Evolutionary conservation across 2,113 vertebrate species (phyloP).

Genomic region (Phasianus colchicus): DNA sequence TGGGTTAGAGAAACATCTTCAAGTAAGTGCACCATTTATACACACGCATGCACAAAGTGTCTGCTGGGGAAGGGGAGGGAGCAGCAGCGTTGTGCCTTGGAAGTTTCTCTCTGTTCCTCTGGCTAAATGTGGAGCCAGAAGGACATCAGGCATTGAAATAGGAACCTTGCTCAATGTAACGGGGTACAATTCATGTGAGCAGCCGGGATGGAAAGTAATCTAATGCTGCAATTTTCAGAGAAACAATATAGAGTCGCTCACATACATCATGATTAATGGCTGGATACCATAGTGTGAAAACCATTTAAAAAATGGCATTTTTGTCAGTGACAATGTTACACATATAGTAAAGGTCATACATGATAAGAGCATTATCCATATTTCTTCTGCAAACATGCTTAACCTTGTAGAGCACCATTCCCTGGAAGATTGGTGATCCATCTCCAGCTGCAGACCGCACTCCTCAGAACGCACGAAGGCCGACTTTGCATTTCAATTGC

Average conservation of each 20-base stretch:
- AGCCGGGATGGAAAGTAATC: conserved; percentile 11
- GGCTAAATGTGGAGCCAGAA: conserved; percentile 13
- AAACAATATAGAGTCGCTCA: conserved; percentile 54
- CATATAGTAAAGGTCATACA: conserved; percentile 69
- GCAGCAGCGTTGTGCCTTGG: background rate
- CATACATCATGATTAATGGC: conserved; percentile 70
- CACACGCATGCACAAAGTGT: conserved; percentile 47
- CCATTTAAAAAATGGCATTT: conserved; percentile 73
- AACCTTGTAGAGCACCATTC: conserved; percentile 70
- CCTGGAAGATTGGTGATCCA: conserved; percentile 56
- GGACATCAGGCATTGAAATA: conserved; percentile 21
- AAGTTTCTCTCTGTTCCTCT: conserved; percentile 32
- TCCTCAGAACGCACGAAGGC: conserved; percentile 46
- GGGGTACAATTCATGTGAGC: conserved; percentile 33
- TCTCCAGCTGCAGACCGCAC: conserved; percentile 52
- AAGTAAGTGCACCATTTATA: conserved; percentile 41
- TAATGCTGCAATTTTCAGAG: conserved; percentile 58
- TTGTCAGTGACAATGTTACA: conserved; percentile 73
- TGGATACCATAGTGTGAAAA: conserved; percentile 73
- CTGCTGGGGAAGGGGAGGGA: background rate
- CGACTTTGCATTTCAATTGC: conserved; percentile 57
- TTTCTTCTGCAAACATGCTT: conserved; percentile 76
- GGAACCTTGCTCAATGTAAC: conserved; percentile 41
- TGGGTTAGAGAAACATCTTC: conserved; percentile 51
- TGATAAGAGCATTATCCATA: conserved; percentile 69